Evolutionary conservation across 2,888 invertebrate species (phyloP).

Genomic region (Troides oblongomaculatus): DNA sequence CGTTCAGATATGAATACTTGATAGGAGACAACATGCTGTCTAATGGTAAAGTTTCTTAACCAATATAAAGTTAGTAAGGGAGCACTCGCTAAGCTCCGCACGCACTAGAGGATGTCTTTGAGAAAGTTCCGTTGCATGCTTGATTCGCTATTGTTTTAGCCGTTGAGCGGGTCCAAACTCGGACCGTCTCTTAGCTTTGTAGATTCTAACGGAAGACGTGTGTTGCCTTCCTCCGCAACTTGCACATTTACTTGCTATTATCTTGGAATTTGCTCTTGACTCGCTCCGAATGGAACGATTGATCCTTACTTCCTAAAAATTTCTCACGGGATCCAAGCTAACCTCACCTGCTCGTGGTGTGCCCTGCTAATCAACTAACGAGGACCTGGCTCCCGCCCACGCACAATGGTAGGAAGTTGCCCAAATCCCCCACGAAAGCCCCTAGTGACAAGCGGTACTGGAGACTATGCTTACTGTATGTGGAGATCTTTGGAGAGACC

Average conservation of each 20-base stretch:
- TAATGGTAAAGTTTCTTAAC: slow-evolving; percentile 68
- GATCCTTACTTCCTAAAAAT: neutral
- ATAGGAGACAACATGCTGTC: slow-evolving; percentile 46
- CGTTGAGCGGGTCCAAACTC: slow-evolving; percentile 63
- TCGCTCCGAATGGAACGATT: neutral
- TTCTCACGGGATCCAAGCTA: neutral
- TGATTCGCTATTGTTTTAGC: slow-evolving; percentile 76
- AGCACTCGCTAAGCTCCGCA: slow-evolving; percentile 68
- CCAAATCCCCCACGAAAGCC: too few relatives aligned
- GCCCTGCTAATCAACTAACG: too few relatives aligned
- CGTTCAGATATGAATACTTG: slow-evolving; percentile 34
- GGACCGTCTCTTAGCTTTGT: slow-evolving; percentile 51
- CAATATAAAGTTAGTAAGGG: slow-evolving; percentile 74
- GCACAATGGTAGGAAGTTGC: too few relatives aligned
- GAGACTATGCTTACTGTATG: too few relatives aligned
- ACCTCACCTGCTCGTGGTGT: too few relatives aligned
- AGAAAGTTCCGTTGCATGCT: slow-evolving; percentile 76
- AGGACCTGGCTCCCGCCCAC: too few relatives aligned
- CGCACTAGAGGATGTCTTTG: slow-evolving; percentile 75
- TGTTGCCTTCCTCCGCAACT: slow-evolving; percentile 59
- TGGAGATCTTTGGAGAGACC: too few relatives aligned
- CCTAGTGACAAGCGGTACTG: too few relatives aligned
- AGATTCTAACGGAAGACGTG: slow-evolving; percentile 58
- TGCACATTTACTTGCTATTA: slow-evolving; percentile 68
- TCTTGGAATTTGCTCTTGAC: slow-evolving; percentile 55